Conservation (phyloP, 2,797 vertebrate species). For the Apogon hyalosoma region DNA sequence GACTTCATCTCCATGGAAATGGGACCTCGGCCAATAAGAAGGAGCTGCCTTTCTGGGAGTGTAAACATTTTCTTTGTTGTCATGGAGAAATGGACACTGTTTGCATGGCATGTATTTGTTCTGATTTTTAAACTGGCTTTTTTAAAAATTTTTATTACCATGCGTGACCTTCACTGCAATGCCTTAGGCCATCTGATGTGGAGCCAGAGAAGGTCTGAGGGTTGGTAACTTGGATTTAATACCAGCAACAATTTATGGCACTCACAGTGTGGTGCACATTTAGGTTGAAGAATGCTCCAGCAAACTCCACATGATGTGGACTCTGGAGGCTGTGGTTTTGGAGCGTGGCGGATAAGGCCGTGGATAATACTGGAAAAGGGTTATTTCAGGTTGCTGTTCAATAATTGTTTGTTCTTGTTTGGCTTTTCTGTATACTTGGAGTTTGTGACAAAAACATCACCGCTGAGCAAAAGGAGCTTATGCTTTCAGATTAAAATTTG, state of each 20-base stretch:
- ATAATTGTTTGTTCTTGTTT: constrained; percentile 53
- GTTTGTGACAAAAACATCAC: constrained; percentile 50
- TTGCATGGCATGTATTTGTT: constrained; percentile 67
- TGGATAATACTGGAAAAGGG: constrained; percentile 35
- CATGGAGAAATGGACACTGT: constrained; percentile 76
- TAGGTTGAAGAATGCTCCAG: constrained; percentile 57
- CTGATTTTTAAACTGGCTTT: constrained; percentile 50
- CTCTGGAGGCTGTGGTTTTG: constrained; percentile 54
- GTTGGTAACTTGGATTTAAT: constrained; percentile 44
- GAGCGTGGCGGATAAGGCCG: constrained; percentile 9
- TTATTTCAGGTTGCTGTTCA: constrained; percentile 41
- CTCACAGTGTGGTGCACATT: constrained; percentile 46
- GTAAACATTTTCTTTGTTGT: constrained; percentile 84
- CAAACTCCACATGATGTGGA: constrained; percentile 54
- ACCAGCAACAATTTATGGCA: constrained; percentile 46
- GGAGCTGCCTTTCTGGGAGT: constrained; percentile 63
- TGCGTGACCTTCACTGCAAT: constrained; percentile 19
- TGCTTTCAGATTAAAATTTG: constrained; percentile 43
- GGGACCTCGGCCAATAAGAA: constrained; percentile 67
- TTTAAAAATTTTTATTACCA: neutral
- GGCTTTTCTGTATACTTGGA: constrained; percentile 37
- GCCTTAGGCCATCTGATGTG: constrained; percentile 24
- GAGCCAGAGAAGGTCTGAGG: constrained; percentile 28
- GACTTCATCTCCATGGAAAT: constrained; percentile 79
- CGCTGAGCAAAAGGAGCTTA: constrained; percentile 42